Conservation (phyloP, 1,140 invertebrate genomes). For the Forficula auricularia region DNA sequence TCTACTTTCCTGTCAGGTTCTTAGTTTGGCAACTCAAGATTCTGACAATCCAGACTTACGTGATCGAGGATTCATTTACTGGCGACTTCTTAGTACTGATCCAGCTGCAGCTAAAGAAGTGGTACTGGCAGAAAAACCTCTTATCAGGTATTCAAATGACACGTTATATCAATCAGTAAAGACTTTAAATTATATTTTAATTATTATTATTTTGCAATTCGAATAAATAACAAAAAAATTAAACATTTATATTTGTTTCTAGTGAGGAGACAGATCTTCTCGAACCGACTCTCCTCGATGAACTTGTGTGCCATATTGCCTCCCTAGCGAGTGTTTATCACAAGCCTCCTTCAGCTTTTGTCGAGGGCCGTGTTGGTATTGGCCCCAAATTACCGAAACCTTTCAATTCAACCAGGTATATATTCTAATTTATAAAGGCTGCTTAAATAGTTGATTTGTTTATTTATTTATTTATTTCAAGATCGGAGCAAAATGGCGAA, state of each 20-base stretch:
- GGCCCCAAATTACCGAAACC: background rate
- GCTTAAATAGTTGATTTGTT: background rate
- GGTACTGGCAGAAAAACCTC: constrained; percentile 96
- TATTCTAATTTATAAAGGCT: too few relatives aligned
- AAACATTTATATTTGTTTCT: constrained; percentile 24
- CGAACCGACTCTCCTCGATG: constrained; percentile 93
- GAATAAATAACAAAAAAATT: too few relatives aligned
- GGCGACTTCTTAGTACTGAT: constrained; percentile 95
- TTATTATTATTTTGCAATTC: too few relatives aligned
- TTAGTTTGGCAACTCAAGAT: constrained; percentile 88
- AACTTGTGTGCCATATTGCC: constrained; percentile 97
- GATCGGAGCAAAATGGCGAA: constrained; percentile 19
- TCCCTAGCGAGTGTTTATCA: constrained; percentile 98
- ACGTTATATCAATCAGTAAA: too few relatives aligned
- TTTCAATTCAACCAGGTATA: background rate
- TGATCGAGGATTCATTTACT: constrained; percentile 98
- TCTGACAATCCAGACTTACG: constrained; percentile 98
- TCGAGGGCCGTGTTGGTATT: constrained; percentile 52
- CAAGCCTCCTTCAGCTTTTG: constrained; percentile 96
- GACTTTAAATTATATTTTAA: too few relatives aligned
- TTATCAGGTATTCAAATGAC: constrained; percentile 39
- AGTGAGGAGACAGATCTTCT: constrained; percentile 95
- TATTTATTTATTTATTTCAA: constrained; percentile 6
- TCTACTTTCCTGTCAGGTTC: constrained; percentile 36
- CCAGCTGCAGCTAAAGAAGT: constrained; percentile 97